Percentiles rank a stretch among this genome's conserved stretches.
These are phyloP conservation scores for Deroplatys truncata DNA, from an alignment of 2,888 invertebrate genomes.

Conservation along the genomic window DNA sequence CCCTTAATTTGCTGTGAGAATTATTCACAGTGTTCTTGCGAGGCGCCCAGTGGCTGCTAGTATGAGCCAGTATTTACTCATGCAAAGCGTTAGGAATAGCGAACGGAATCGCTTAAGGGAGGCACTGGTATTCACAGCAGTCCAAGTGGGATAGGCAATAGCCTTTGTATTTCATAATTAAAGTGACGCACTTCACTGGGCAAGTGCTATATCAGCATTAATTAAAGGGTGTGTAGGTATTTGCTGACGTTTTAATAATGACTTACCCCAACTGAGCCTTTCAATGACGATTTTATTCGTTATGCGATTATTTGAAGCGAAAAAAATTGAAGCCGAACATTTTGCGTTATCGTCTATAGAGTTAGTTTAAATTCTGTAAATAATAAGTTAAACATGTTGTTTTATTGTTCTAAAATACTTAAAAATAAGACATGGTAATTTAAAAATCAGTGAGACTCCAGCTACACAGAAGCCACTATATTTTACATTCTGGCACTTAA, in stretches of 20 bases:
- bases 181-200: background rate
- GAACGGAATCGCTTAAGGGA: background rate
- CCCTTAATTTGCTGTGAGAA: background rate
- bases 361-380: too few relatives aligned
- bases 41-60: background rate
- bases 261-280: background rate
- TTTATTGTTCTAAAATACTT: too few relatives aligned
- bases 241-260: background rate
- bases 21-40: background rate
- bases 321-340: background rate
- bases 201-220: background rate
- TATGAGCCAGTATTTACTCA: background rate
- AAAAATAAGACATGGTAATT: too few relatives aligned
- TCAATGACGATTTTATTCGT: background rate
- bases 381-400: too few relatives aligned
- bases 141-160: background rate
- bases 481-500: too few relatives aligned
- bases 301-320: background rate
- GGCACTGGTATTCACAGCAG: background rate
- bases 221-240: background rate
- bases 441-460: too few relatives aligned
- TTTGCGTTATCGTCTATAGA: background rate
- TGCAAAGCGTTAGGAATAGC: background rate
- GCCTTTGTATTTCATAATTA: background rate
- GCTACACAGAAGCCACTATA: too few relatives aligned